Evolutionary conservation across 2,888 invertebrate genomes (phyloP).

Genomic region (Onthophagus sagittarius): DNA sequence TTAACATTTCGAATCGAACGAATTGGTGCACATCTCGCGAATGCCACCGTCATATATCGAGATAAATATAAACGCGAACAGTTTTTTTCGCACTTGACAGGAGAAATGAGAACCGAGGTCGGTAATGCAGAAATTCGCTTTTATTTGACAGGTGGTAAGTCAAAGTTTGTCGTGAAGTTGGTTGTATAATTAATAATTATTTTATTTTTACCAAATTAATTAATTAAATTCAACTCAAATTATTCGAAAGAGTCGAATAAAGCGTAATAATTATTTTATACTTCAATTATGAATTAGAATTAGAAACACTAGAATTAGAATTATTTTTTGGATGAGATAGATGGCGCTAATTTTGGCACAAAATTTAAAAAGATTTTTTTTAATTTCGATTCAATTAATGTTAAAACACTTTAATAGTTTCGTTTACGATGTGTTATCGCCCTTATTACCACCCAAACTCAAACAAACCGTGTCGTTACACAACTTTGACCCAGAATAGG

Average conservation of each 20-base stretch:
- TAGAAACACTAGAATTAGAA: too few species aligned
- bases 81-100: not conserved
- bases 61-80: not conserved
- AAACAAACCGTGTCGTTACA: not conserved
- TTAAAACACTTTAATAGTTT: not conserved
- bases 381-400: not conserved
- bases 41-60: not conserved
- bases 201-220: not conserved
- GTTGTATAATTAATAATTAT: not conserved
- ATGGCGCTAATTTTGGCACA: too few species aligned
- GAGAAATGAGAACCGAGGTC: not conserved
- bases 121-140: not conserved
- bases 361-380: not conserved
- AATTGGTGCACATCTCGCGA: not conserved
- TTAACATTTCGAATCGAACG: too few species aligned
- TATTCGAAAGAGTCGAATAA: too few species aligned
- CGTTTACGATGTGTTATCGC: not conserved
- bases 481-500: not conserved
- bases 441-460: not conserved
- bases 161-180: not conserved
- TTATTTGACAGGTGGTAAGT: not conserved
- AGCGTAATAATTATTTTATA: too few species aligned
- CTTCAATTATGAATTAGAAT: too few species aligned
- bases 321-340: too few species aligned
- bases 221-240: not conserved